Evolutionary conservation across 2,113 vertebrate species (phyloP).

Genomic region (Buteo buteo): DNA sequence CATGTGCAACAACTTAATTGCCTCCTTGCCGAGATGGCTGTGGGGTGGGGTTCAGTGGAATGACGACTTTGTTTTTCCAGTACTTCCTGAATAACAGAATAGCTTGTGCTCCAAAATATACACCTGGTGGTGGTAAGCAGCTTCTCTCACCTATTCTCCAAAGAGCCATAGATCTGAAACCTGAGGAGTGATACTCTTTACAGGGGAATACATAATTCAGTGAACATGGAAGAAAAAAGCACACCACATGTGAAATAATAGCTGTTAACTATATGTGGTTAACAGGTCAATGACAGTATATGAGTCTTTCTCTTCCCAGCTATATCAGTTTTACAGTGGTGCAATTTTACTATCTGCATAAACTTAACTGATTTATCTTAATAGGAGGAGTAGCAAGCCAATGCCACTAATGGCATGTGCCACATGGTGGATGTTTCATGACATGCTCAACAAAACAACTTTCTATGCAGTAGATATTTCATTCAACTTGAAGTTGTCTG

Average conservation of each 20-base stretch:
- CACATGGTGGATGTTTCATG: not conserved
- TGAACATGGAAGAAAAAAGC: not conserved
- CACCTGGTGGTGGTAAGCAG: not conserved
- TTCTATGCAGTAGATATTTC: not conserved
- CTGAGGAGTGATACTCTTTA: not conserved
- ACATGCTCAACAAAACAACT: not conserved
- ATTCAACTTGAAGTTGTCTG: not conserved
- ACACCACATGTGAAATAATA: not conserved
- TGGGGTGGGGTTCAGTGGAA: not conserved
- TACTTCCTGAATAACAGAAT: not conserved
- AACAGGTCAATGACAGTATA: not conserved
- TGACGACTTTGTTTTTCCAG: not conserved
- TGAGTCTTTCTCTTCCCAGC: not conserved
- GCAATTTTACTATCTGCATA: not conserved
- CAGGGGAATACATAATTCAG: not conserved
- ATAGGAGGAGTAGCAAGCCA: not conserved
- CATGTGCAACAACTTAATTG: not conserved
- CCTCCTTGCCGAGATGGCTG: not conserved
- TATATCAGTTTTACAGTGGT: not conserved
- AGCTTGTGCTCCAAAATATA: not conserved
- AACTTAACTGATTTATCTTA: not conserved
- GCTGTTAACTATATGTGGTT: not conserved
- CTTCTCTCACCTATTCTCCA: not conserved
- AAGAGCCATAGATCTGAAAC: not conserved
- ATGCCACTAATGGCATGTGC: not conserved